Percentiles rank a stretch among this genome's conserved stretches.
phyloP scores from a whole-genome alignment of 2,113 vertebrate genomes.

The Pandion haliaetus region DNA sequence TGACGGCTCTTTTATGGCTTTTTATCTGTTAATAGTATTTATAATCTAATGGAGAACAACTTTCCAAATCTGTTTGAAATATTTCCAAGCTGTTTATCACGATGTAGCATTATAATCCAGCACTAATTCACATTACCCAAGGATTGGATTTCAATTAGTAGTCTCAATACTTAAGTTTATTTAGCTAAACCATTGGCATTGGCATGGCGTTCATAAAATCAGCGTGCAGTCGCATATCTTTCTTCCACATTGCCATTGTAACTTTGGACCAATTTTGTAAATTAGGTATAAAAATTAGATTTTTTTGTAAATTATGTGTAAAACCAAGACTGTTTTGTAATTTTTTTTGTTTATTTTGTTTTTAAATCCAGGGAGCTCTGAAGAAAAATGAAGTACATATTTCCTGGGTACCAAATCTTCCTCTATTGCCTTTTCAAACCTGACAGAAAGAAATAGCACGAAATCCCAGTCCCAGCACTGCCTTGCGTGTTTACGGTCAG shows the following conservation, averaged over 20 bases:
- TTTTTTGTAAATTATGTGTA: neutral
- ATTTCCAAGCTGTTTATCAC: slow-evolving; percentile 53
- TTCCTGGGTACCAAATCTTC: neutral
- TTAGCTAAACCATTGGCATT: neutral
- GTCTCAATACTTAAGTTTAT: slow-evolving; percentile 7
- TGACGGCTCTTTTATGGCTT: neutral
- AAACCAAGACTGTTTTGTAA: neutral
- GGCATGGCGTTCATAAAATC: neutral
- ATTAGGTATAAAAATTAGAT: neutral
- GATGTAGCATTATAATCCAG: slow-evolving; percentile 32
- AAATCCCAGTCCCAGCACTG: neutral
- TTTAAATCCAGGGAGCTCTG: neutral
- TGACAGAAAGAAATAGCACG: neutral
- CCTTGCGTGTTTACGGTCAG: neutral
- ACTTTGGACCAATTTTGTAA: neutral
- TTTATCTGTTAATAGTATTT: slow-evolving; percentile 53
- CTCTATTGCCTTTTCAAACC: neutral
- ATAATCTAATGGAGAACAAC: slow-evolving; percentile 33
- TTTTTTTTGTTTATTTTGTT: neutral
- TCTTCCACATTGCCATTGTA: neutral
- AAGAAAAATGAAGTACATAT: neutral
- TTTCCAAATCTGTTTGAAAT: slow-evolving; percentile 57
- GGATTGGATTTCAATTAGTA: slow-evolving; percentile 51
- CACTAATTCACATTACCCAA: slow-evolving; percentile 54
- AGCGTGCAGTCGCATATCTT: neutral